A percentile compares a stretch with the other conserved stretches of the same genome.
phyloP scores from a whole-genome alignment of 1,140 invertebrate species.

The Orius laevigatus region DNA sequence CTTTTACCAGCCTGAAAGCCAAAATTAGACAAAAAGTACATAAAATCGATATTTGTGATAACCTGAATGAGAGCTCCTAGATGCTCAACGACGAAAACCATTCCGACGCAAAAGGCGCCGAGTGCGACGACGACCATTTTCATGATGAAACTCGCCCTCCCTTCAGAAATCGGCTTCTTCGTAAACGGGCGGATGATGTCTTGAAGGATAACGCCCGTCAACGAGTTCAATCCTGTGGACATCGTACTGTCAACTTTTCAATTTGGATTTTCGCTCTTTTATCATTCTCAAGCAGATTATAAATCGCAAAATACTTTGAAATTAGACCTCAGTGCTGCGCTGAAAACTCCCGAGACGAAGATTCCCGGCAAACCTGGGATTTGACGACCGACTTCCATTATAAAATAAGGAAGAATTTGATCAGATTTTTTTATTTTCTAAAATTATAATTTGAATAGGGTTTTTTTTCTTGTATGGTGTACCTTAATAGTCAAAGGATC shows the following conservation, averaged over 20 bases:
- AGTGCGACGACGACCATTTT: constrained; percentile 48
- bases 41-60: constrained; percentile 1
- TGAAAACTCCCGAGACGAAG: constrained; percentile 60
- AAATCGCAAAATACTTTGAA: too few relatives aligned
- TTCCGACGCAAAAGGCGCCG: constrained; percentile 39
- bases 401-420: constrained; percentile 49
- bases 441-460: neutral
- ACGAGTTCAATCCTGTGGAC: constrained; percentile 61
- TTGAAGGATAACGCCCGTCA: constrained; percentile 66
- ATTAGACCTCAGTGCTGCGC: constrained; percentile 45
- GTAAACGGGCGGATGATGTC: constrained; percentile 52
- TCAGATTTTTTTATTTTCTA: constrained; percentile 41
- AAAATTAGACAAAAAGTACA: neutral
- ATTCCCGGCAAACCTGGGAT: constrained; percentile 54
- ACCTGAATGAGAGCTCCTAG: constrained; percentile 48
- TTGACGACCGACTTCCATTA: constrained; percentile 49
- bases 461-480: neutral
- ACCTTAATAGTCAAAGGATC: constrained; percentile 50
- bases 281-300: too few relatives aligned
- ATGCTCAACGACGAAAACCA: constrained; percentile 52
- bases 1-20: constrained; percentile 39
- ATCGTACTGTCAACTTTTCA: constrained; percentile 41
- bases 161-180: constrained; percentile 40
- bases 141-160: constrained; percentile 45
- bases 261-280: too few relatives aligned